These are phyloP conservation scores for Hydrozoanthus gracilis DNA, from an alignment of 92 coral and sea anemone species.

Conservation along the genomic window DNA sequence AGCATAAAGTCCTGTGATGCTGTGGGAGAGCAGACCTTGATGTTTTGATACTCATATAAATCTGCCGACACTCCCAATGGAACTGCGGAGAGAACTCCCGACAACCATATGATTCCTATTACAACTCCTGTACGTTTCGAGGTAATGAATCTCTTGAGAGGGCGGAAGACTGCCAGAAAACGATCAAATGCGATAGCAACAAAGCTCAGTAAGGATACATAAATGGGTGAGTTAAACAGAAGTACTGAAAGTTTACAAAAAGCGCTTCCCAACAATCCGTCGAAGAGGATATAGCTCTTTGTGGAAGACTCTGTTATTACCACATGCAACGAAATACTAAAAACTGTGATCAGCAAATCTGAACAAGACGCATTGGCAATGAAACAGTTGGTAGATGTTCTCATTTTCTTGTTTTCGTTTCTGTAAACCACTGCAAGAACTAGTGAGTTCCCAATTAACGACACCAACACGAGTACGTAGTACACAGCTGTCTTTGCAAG, in stretches of 20 bases:
- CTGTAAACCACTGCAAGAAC: constrained; percentile 1
- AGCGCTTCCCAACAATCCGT: constrained; percentile 56
- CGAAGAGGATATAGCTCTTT: constrained; percentile 41
- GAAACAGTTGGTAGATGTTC: constrained; percentile 68
- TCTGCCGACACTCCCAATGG: not conserved
- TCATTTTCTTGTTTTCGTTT: not conserved
- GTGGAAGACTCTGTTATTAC: not conserved
- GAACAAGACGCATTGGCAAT: constrained; percentile 67
- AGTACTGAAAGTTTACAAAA: too few species aligned
- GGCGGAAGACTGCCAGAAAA: constrained; percentile 54
- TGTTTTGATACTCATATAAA: not conserved
- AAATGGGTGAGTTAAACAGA: constrained; percentile 20
- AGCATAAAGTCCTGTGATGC: not conserved
- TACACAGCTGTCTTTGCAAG: not conserved
- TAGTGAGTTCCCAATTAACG: constrained; percentile 59
- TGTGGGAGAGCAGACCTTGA: not conserved
- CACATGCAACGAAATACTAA: constrained; percentile 47
- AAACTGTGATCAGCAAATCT: constrained; percentile 48
- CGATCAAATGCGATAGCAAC: constrained; percentile 49
- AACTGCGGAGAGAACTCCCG: not conserved
- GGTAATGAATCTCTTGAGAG: constrained; percentile 52
- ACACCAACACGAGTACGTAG: constrained; percentile 32
- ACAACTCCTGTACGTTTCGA: not conserved
- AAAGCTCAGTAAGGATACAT: constrained; percentile 46
- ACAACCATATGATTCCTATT: not conserved